Percentiles rank a stretch among this genome's conserved stretches.
phyloP scores from a whole-genome alignment of 2,888 invertebrate species.

The Spilarctia lutea region DNA sequence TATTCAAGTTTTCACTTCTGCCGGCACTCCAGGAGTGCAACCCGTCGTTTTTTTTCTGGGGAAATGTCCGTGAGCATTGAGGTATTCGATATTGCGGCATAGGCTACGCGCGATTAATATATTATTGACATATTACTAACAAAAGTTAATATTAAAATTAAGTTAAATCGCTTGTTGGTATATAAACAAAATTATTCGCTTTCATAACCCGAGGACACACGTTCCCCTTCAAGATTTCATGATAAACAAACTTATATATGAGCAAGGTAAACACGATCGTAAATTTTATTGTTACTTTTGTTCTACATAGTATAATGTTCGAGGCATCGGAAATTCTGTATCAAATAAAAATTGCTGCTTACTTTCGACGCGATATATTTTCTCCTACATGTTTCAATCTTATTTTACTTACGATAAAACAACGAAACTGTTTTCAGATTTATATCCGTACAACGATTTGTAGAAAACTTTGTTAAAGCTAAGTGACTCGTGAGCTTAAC shows the following conservation, averaged over 20 bases:
- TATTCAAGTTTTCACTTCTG: too few species aligned
- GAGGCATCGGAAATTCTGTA: constrained; percentile 69
- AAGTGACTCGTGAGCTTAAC: constrained; percentile 34
- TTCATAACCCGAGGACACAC: constrained; percentile 69
- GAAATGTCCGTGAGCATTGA: constrained; percentile 43
- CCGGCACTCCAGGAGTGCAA: too few species aligned
- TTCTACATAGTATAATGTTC: constrained; percentile 55
- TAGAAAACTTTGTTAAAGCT: constrained; percentile 25
- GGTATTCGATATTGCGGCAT: constrained; percentile 50
- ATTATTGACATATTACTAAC: constrained; percentile 69
- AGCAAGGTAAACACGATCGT: constrained; percentile 79
- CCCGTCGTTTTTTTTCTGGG: constrained; percentile 25
- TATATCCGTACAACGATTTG: constrained; percentile 14
- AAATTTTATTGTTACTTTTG: constrained; percentile 66
- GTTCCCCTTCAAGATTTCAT: constrained; percentile 74
- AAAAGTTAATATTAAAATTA: constrained; percentile 66
- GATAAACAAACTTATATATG: constrained; percentile 81
- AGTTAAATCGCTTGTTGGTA: constrained; percentile 68
- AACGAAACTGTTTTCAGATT: constrained; percentile 12
- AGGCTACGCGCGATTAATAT: constrained; percentile 43
- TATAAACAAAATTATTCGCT: constrained; percentile 76
- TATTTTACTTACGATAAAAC: constrained; percentile 41
- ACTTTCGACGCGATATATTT: constrained; percentile 52
- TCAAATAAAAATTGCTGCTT: constrained; percentile 69
- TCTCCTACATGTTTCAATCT: constrained; percentile 37